Evolutionary conservation across 2,888 invertebrate species (phyloP), one percentile per base, ranked within the genome.

Genomic region (Polymixis lichenea): DNA sequence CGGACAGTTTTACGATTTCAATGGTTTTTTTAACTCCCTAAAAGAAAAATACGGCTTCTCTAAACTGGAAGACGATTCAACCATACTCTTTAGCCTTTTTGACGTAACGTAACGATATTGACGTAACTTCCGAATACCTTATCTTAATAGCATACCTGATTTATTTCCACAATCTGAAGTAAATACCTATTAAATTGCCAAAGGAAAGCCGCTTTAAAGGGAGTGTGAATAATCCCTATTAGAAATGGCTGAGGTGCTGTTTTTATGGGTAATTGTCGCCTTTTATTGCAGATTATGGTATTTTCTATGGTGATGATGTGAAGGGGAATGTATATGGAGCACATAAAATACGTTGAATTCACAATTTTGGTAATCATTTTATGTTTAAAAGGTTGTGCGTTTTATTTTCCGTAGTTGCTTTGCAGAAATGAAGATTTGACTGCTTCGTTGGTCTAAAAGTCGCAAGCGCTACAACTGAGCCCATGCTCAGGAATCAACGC

Each of bases 201-300:
- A 84, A 82, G 70, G 68, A 75, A 77, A 64, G 56, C 72, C 46
- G 56, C 58, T 70, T 75, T 68, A 51, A 61, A 68, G 73, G 49
- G 77, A 73, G 78, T 88, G 81, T 62, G 77, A 85, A 79, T 87
- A 85, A 87, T 82, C 78, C 67, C 60, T 69, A 75, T 77, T 74
- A 80, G 76, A 80, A 83, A 80, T 51, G 77, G 71, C 78, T 75
- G 78, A 72, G 69, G 76, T 78, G 73, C 72, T 74, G 83, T 64
- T 86, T 87, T 85, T 86, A 81, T 85, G 81, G 78, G 78, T 76
- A 78, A 78, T 81, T 78, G 61, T 32, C 28, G 83, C 46, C 28
- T 80, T 86, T 88, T 83, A 83, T 81, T 77, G 75, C 69, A 70
- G 69, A 86, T 85, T 80, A 83, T 85, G 73, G 67, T 77, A 78